Conservation (phyloP, 2,113 vertebrate species). For the Sporophila hypoxantha region DNA sequence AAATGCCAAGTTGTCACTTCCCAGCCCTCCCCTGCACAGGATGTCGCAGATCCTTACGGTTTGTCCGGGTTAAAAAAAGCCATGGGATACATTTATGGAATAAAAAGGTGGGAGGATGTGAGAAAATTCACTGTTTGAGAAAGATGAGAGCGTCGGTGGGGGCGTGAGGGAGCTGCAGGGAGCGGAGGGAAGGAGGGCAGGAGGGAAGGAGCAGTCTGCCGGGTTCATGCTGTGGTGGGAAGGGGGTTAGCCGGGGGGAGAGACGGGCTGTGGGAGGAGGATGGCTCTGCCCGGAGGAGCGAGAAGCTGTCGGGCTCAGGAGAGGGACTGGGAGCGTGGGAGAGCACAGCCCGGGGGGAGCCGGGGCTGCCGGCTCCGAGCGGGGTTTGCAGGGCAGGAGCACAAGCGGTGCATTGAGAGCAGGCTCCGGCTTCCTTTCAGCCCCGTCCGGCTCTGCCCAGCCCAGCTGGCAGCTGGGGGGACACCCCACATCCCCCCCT, state of each 20-base stretch:
- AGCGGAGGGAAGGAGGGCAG: not conserved
- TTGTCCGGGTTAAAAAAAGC: not conserved
- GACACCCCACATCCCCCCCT: not conserved
- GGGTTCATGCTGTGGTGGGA: not conserved
- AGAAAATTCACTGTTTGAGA: not conserved
- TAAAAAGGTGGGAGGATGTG: constrained; percentile 27
- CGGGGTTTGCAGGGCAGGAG: not conserved
- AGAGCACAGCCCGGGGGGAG: not conserved
- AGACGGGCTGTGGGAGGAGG: not conserved
- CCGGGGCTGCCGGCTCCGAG: not conserved
- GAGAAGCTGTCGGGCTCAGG: not conserved
- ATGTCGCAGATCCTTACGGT: not conserved
- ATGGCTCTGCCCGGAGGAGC: not conserved
- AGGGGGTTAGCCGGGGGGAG: not conserved
- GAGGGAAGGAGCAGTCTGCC: not conserved
- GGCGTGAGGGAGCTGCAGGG: not conserved
- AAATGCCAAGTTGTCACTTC: not conserved
- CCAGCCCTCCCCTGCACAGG: not conserved
- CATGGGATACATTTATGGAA: not conserved
- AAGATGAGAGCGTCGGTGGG: not conserved
- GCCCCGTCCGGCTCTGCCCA: not conserved
- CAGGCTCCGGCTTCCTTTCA: not conserved
- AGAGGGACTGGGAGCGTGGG: not conserved
- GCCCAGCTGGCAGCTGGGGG: constrained; percentile 32
- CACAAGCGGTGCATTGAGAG: not conserved